Evolutionary conservation across 1,140 invertebrate species (phyloP), one percentile per base, ranked within the genome.

Genomic region (Saccostrea glomerata): DNA sequence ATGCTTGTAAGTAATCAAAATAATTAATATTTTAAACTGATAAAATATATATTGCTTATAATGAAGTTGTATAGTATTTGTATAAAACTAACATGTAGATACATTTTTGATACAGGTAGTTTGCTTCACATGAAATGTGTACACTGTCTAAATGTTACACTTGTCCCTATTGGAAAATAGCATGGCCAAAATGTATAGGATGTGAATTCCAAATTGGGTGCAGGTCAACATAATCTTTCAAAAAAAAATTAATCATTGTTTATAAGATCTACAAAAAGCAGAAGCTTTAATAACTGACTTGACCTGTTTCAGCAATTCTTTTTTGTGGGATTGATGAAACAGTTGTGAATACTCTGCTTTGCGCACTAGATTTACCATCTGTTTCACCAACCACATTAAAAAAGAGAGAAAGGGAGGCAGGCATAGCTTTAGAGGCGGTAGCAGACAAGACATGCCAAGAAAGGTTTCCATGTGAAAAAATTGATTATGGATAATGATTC

Each of bases 401-500:
- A 23, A 66, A 6, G 60, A 2, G 60, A 66, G 60, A 66, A 66
- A 66, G 60, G 20, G 60, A 66, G 23, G 4, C 60, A 66, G 60
- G 60, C 0, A 66, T 66, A n/a, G 60, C 60, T n/a, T 66, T 66
- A 0, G 60, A 66, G 23, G 60, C 20, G 20, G 60, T 66, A 0
- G 60, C 60, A n/a, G 20, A 66, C 20, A 20, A 66, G 2, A n/a
- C 60, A n/a, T 66, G 60, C 23, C 23, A 23, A n/a, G 60, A 30
- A 85, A 85, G 63, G 63, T 15, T 63, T 85, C 7, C 13, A 84
- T 60, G 82, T 88, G 4, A 25, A n/a, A 40, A 47, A 66, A 20
- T 12, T 88, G 12, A 85, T 77, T 25, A 88, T 88, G 87, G 87
- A 88, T 85, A 84, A 88, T 82, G 87, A 88, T 85, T 12, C 63